These are phyloP conservation scores for Mesorhabditis spiculigera DNA, from an alignment of 2,888 invertebrate species.

Conservation along the genomic window DNA sequence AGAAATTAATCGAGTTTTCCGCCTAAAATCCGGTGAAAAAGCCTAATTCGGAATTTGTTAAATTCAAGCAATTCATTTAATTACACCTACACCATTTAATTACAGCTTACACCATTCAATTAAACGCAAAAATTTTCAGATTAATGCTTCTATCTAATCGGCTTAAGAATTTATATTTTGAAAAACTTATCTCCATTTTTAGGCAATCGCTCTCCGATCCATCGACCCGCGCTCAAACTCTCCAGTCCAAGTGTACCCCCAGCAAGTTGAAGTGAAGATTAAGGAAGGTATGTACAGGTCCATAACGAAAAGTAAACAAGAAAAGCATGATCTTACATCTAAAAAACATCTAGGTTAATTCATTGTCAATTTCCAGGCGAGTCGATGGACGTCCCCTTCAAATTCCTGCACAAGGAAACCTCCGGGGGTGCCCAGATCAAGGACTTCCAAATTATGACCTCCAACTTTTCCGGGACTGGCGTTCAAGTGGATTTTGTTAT, in stretches of 20 bases:
- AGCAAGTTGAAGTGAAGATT: constrained; percentile 1
- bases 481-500: constrained; percentile 45
- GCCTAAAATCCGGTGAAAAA: no score
- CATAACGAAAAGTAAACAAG: no score
- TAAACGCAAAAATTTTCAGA: no score
- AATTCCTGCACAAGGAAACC: constrained; percentile 43
- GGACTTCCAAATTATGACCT: constrained; percentile 46
- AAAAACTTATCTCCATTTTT: background rate
- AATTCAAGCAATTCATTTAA: no score
- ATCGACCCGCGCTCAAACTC: background rate
- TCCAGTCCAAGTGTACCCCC: background rate
- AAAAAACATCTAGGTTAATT: no score
- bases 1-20: no score
- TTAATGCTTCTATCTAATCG: no score
- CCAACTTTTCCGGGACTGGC: constrained; percentile 37
- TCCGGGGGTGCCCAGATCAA: constrained; percentile 25
- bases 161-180: no score
- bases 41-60: no score
- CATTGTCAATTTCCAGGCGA: constrained; percentile 46
- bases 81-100: no score
- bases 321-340: no score
- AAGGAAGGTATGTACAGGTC: background rate
- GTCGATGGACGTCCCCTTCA: constrained; percentile 41
- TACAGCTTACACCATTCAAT: no score
- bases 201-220: background rate